Conservation (phyloP, 1,140 invertebrate genomes). For the Archegozetes longisetosus region DNA sequence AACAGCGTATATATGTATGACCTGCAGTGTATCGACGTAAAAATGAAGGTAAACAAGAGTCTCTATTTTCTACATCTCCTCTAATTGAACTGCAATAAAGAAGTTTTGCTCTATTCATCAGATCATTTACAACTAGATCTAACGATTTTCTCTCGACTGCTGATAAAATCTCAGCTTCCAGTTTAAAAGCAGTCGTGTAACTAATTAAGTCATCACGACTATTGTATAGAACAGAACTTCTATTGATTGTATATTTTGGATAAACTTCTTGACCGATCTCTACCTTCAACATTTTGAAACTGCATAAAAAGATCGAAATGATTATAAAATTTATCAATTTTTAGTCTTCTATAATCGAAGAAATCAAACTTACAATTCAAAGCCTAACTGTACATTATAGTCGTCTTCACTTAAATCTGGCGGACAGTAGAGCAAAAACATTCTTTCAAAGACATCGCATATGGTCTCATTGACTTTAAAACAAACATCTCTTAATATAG, state of each 20-base stretch:
- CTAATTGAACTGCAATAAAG: conserved; percentile 11
- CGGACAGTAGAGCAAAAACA: conserved; percentile 33
- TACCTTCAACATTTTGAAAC: conserved; percentile 34
- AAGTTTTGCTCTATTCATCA: conserved; percentile 20
- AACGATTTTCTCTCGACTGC: conserved; percentile 26
- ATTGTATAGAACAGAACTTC: conserved; percentile 29
- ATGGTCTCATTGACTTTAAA: conserved; percentile 5
- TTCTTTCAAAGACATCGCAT: conserved; percentile 22
- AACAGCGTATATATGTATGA: conserved; percentile 29
- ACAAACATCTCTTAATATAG: conserved; percentile 1
- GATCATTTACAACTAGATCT: conserved; percentile 21
- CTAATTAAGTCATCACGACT: conserved; percentile 31
- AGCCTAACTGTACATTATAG: conserved; percentile 22
- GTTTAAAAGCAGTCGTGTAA: conserved; percentile 25
- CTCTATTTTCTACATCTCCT: conserved; percentile 10
- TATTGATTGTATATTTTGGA: conserved; percentile 32
- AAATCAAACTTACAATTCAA: conserved; percentile 11
- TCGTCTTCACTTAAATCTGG: conserved; percentile 31
- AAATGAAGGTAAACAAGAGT: conserved; percentile 29
- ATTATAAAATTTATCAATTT: conserved; percentile 27
- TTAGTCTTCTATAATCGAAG: conserved; percentile 15
- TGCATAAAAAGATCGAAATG: no score
- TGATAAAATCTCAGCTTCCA: conserved; percentile 25
- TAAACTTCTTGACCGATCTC: conserved; percentile 35
- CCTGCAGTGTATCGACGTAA: conserved; percentile 33